Conservation (phyloP, 2,113 vertebrate genomes). For the Brachionichthys hirsutus region DNA sequence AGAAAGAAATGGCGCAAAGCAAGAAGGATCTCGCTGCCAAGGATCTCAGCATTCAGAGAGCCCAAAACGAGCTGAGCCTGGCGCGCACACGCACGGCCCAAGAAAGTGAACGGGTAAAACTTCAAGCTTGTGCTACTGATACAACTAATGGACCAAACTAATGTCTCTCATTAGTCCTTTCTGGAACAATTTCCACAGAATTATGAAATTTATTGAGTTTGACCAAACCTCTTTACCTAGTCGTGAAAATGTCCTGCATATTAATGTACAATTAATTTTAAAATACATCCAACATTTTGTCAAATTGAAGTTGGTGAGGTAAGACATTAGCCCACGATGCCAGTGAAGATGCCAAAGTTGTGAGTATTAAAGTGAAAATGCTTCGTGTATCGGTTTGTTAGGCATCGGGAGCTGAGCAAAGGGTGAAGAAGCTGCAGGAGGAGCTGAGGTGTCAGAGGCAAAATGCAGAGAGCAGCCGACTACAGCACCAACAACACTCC, state of each 20-base stretch:
- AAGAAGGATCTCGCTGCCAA: constrained; percentile 65
- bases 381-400: constrained; percentile 41
- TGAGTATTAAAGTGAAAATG: neutral
- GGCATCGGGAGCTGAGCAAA: constrained; percentile 71
- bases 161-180: no score
- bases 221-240: no score
- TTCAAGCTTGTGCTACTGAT: neutral
- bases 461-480: constrained; percentile 76
- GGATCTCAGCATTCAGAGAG: constrained; percentile 65
- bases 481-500: constrained; percentile 73
- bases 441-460: constrained; percentile 80
- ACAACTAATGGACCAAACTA: no score
- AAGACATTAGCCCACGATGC: neutral
- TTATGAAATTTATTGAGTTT: no score
- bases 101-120: constrained; percentile 72
- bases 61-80: constrained; percentile 60
- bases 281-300: no score
- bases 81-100: constrained; percentile 64
- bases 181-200: no score
- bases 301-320: neutral
- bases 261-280: no score
- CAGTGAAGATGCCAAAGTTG: neutral
- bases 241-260: no score
- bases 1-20: constrained; percentile 58
- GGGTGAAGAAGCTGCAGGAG: constrained; percentile 77